Evolutionary conservation across 1,140 invertebrate species (phyloP), one percentile per base, ranked within the genome.

Genomic region (Grapholita molesta): DNA sequence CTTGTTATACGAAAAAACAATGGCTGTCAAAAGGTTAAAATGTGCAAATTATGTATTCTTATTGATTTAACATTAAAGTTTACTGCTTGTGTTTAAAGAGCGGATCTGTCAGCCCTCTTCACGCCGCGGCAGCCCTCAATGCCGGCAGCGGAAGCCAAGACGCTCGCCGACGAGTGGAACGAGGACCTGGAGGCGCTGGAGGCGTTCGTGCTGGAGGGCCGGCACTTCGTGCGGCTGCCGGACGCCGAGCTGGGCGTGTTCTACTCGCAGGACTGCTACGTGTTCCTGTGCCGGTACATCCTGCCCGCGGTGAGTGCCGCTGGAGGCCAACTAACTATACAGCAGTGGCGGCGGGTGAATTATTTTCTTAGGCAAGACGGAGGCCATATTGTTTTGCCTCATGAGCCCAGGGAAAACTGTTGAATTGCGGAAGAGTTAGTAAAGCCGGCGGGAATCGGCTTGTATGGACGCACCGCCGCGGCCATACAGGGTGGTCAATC

Each of bases 141-240:
- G 96, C 93, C 95, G 0, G 90, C 94, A 32, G 92, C 94, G 25
- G 99, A 99, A 93, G 98, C 98, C 0, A 95, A 96, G 76, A 96
- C 97, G 77, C 90, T 99, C 23, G 97, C 98, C 87, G 96, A 97
- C 75, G 97, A 98, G 77, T 99, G 97, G 97, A 99, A 99, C 90
- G 97, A 98, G 72, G 98, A 99, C 92, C 93, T 99, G 64, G 98
- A 99, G 84, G 96, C 96, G 35, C 99, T 99, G 97, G 98, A 99
- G 92, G 94, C 97, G 0, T 99, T 99, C 92, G 99, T 99, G n/a
- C 92, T 99, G 57, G 99, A 99, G 93, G 97, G 97, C 0, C 97
- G 98, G 80, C 99, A 99, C 91, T 99, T 99, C 93, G 98, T 99
- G 7, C 94, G 97, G 12, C 92, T 99, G 61, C 99, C 99, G 0